Evolutionary conservation across 2,888 invertebrate species (phyloP).

Genomic region (Iselma pallidipennis): DNA sequence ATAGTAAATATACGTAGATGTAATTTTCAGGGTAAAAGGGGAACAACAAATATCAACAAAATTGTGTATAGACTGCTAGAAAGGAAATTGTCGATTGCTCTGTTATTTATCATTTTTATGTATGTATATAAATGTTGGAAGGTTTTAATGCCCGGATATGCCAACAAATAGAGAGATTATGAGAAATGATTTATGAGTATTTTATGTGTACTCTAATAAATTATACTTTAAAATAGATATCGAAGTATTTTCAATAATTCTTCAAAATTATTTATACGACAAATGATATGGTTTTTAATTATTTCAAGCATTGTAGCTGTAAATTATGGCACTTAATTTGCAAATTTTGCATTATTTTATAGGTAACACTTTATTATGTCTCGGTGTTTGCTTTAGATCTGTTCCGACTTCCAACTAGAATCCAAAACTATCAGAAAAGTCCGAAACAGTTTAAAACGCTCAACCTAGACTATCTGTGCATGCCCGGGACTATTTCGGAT

Average conservation of each 20-base stretch:
- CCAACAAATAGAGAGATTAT: neutral
- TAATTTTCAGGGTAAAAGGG: too few species aligned
- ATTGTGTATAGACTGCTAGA: neutral
- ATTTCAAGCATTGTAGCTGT: neutral
- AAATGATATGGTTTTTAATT: too few species aligned
- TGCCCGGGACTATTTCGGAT: too few species aligned
- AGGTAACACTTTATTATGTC: too few species aligned
- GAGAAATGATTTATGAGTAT: neutral
- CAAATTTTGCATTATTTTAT: too few species aligned
- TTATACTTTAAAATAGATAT: neutral
- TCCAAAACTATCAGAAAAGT: too few species aligned
- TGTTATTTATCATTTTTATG: neutral
- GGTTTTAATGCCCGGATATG: slow-evolving; percentile 2
- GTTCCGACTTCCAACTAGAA: too few species aligned
- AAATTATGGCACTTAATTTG: too few species aligned
- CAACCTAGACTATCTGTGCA: too few species aligned
- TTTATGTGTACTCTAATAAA: neutral
- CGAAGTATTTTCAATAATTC: neutral
- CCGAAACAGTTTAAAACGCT: too few species aligned
- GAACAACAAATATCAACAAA: neutral
- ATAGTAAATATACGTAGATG: too few species aligned
- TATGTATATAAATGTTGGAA: neutral
- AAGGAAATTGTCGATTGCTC: neutral
- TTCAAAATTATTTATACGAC: neutral
- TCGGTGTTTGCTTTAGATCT: too few species aligned